Percentiles rank a stretch among this genome's conserved stretches.
Conservation (phyloP, 1,140 invertebrate species). For the Phenacoccus solenopsis region DNA sequence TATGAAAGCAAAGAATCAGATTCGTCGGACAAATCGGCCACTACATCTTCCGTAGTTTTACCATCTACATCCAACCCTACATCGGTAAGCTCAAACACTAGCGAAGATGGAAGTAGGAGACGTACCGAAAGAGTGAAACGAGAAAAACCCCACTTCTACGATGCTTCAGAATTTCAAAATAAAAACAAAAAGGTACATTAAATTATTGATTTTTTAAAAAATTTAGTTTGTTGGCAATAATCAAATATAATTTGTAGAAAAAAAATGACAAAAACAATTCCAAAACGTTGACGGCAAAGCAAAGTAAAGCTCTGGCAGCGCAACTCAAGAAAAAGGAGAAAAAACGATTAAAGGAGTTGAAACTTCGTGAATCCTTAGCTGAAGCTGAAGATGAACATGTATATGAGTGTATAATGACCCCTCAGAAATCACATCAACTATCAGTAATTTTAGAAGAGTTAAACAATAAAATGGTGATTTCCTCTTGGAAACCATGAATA, state of each 20-base stretch:
- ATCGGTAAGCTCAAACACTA: background rate
- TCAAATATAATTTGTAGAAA: conserved; percentile 21
- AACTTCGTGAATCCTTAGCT: background rate
- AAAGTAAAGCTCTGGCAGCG: background rate
- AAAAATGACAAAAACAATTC: conserved; percentile 23
- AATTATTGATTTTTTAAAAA: no score
- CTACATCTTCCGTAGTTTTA: background rate
- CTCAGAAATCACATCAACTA: conserved; percentile 36
- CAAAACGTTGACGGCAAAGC: background rate
- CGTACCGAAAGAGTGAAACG: conserved; percentile 59
- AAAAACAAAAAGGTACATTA: conserved; percentile 9
- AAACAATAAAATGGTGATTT: conserved; percentile 53
- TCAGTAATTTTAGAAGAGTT: conserved; percentile 54
- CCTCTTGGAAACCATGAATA: conserved; percentile 48
- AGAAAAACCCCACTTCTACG: conserved; percentile 70
- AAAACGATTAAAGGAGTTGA: background rate
- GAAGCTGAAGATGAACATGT: conserved; percentile 7
- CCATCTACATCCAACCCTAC: background rate
- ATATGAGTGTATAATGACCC: conserved; percentile 21
- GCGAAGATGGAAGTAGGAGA: conserved; percentile 29
- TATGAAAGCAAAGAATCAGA: conserved; percentile 6
- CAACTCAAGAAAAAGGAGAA: conserved; percentile 9
- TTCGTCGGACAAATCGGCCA: background rate
- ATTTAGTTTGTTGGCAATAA: no score
- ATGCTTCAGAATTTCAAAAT: conserved; percentile 52